A percentile compares a stretch with the other conserved stretches of the same genome.
These are phyloP conservation scores for Tetraneura akinire DNA, from an alignment of 1,140 invertebrate genomes.

Conservation along the genomic window DNA sequence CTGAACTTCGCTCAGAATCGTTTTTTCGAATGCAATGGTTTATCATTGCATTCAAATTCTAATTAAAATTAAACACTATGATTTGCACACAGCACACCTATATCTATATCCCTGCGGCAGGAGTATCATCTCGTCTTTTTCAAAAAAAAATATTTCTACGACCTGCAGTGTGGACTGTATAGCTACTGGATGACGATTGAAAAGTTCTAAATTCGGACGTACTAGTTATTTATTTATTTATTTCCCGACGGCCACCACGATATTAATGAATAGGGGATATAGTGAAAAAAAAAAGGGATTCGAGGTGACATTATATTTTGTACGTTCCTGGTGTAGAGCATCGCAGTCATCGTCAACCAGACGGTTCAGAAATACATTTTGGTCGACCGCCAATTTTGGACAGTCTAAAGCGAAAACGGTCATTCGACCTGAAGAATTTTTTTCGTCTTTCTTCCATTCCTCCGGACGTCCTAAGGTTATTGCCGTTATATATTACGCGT, in stretches of 20 bases:
- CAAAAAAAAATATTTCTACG: no score
- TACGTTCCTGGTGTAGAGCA: constrained; percentile 14
- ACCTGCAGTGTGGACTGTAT: not conserved
- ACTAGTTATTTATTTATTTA: not conserved
- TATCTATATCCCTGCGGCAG: no score
- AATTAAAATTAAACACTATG: no score
- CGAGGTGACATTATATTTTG: constrained; percentile 37
- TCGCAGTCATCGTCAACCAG: not conserved
- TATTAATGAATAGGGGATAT: not conserved
- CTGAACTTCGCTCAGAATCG: no score
- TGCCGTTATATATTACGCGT: not conserved
- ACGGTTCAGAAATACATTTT: constrained; percentile 49
- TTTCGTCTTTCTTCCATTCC: not conserved
- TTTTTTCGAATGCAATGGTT: no score
- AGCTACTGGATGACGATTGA: not conserved
- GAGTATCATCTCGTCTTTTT: no score
- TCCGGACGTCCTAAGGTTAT: not conserved
- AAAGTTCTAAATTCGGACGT: not conserved
- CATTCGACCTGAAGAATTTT: constrained; percentile 50
- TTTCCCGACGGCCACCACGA: not conserved
- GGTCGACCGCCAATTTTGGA: constrained; percentile 30
- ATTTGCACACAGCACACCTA: no score
- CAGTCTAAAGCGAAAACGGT: constrained; percentile 46
- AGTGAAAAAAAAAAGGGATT: not conserved
- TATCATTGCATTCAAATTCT: no score